Evolutionary conservation across 1,140 invertebrate species (phyloP), one percentile per base, ranked within the genome.

Genomic region (Palaemon carinicauda): DNA sequence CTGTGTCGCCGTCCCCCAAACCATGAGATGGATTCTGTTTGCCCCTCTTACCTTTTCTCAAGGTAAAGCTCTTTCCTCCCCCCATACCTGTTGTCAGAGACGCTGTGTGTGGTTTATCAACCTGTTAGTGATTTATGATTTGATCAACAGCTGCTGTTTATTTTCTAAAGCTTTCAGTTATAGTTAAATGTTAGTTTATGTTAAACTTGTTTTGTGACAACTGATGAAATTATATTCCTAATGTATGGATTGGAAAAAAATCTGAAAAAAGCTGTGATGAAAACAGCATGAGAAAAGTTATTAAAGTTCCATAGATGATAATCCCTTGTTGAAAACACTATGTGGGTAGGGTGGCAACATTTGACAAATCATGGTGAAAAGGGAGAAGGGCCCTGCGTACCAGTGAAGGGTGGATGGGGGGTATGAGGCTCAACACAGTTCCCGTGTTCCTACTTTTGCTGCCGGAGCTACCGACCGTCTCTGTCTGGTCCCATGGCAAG

Each of bases 381-480:
- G 77, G 78, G 65, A 33, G 53, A 15, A 41, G 77, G 69, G 29
- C 41, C 41, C 41, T 41, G 65, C 74, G 81, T 54, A 50, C 50
- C 21, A 54, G 81, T 54, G 73, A 53, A 56, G n/a, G 74, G 84
- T 74, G 77, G 51, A 27, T 52, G 69, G 12, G 82, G 84, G 77
- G 65, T 73, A 21, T 73, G 77, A 86, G 84, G 84, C 84, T 86
- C 84, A 86, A 86, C 77, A 86, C 84, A 71, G 77, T 78, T 86
- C 84, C 65, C 33, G 84, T 86, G 84, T 86, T 86, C 84, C 84
- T 86, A 86, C 84, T 80, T 41, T 41, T 53, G 84, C 77, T 86
- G 84, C 84, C 84, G 56, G 77, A 85, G 56, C 82, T 75, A 79
- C 74, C 69, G 53, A 41, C 77, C 51, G 77, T 69, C 41, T 33